Evolutionary conservation across 2,113 vertebrate genomes (phyloP), one percentile per base, ranked within the genome.

Genomic region (Cygnus buccinator): DNA sequence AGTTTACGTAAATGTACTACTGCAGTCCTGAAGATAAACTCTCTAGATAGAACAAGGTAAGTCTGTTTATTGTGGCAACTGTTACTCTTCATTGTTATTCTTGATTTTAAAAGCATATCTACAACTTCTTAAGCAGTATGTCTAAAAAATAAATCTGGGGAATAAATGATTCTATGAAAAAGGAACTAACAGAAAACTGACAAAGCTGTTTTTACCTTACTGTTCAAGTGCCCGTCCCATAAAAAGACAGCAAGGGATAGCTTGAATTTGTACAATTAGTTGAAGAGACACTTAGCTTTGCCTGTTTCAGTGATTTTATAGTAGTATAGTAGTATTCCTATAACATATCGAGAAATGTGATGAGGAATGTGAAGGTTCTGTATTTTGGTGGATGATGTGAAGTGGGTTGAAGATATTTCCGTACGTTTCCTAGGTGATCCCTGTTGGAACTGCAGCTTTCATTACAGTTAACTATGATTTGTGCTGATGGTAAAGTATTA

Each of bases 11-110:
- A 86, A 73, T 77, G 88, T 50, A 72, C 26, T 13, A 13, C 22
- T 92, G 29, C 39, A n/a, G 23, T 79, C 57, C 35, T 78, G 73
- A 84, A 75, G 65, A 61, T 74, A 86, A 90, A 88, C 11, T 22
- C 6, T 77, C 25, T 90, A 88, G 70, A 20, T 3, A 82, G 28
- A 82, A 29, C 5, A 81, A 95, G 95, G 95, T 96, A 95, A 94
- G 94, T 97, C 50, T 71, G 16, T 84, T 87, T 82, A 50, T 73
- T 89, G 19, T 76, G 66, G 13, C 25, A 67, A 68, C 29, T 77
- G 13, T 7, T 80, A 37, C 14, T 80, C 28, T 73, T 88, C 72
- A 29, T 57, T 89, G 14, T 81, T 94, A 59, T 68, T 90, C n/a
- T 77, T 82, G 39, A 22, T 28, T 72, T 84, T 41, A 72, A 89